Evolutionary conservation across 2,113 vertebrate genomes (phyloP), one percentile per base, ranked within the genome.

Genomic region (Miniopterus natalensis): DNA sequence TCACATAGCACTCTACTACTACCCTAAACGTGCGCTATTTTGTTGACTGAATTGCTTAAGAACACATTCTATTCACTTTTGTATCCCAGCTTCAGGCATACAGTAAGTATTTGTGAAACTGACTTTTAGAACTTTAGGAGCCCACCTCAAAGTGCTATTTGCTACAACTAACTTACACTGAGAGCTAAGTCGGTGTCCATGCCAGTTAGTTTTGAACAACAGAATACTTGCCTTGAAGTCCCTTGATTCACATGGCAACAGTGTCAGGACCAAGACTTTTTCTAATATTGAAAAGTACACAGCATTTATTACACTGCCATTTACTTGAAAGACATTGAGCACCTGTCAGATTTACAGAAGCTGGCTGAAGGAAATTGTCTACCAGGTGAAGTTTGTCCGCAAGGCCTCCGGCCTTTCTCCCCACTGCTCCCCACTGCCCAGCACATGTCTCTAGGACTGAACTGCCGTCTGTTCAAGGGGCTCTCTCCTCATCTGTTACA

Each of bases 81-180:
- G 12, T 89, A 73, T 85, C 73, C 63, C 21, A 97, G 49, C 36
- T 40, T 90, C 49, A 71, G 36, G 17, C 49, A 92, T 10, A 87
- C 31, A 88, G 59, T 79, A 91, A 63, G 36, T 79, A 70, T 65
- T 93, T 92, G 51, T 42, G 55, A 80, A 92, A 70, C 55, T 71
- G 29, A 77, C 57, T 57, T 70, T 70, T 42, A 53, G 88, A 96
- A 55, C n/a, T 57, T 79, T 74, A 40, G 5, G 2, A 84, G 21
- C n/a, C 20, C 11, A 74, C 47, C 21, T 88, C 27, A 31, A 55
- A 63, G 10, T 75, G 55, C 45, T 89, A 14, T 75, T 51, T 91
- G 55, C 14, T 73, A 51, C n/a, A 51, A 84, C 45, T 84, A 86
- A 65, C 65, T 74, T 75, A 31, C 74, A 66, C 20, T 66, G 40